These are phyloP conservation scores for Megamerina dolium DNA, from an alignment of 2,888 invertebrate species.

Conservation along the genomic window DNA sequence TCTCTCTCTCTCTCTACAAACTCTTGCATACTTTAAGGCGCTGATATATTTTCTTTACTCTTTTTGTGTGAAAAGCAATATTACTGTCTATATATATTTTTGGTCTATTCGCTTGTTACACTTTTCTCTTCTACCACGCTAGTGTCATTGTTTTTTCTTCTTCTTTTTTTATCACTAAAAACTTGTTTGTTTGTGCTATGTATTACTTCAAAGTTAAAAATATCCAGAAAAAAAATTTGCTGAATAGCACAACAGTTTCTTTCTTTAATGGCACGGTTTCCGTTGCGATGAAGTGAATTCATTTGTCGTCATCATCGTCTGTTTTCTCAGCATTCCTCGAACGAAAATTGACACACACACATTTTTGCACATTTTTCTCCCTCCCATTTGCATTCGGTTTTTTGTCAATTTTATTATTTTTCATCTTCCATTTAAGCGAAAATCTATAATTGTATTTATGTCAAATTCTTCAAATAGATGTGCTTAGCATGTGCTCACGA, in stretches of 20 bases:
- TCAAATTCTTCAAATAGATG: slow-evolving; percentile 31
- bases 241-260: slow-evolving; percentile 4
- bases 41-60: not conserved
- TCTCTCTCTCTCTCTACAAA: too few relatives aligned
- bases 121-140: not conserved
- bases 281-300: slow-evolving; percentile 10
- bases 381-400: slow-evolving; percentile 1
- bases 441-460: slow-evolving; percentile 26
- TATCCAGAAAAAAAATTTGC: not conserved
- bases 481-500: slow-evolving; percentile 24
- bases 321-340: too few relatives aligned
- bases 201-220: not conserved
- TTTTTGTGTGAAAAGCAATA: not conserved
- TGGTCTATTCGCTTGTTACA: not conserved
- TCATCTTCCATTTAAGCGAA: slow-evolving; percentile 9
- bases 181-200: not conserved
- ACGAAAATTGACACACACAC: not conserved
- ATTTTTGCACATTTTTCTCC: not conserved
- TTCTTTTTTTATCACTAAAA: not conserved
- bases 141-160: not conserved
- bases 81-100: not conserved
- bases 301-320: too few relatives aligned
- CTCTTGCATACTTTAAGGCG: slow-evolving; percentile 8
- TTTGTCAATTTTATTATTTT: slow-evolving; percentile 14
- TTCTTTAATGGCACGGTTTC: slow-evolving; percentile 13